Conservation (phyloP, 2,113 vertebrate species). For the Dendrocopos noguchii region DNA sequence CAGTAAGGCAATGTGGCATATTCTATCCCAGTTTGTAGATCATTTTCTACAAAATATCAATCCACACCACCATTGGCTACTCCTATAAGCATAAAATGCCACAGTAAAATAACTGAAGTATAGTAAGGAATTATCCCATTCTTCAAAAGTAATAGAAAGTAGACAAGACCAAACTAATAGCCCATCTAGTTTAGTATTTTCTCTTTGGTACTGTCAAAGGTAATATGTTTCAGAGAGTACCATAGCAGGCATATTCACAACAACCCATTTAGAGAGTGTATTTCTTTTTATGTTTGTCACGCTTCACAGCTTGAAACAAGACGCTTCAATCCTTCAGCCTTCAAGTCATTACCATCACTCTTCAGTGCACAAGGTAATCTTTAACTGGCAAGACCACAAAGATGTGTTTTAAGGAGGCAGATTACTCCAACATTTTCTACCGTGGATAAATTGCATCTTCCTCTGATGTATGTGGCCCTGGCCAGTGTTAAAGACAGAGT, state of each 20-base stretch:
- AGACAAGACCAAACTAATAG: not conserved
- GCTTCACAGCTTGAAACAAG: not conserved
- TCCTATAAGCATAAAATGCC: not conserved
- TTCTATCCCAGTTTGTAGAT: not conserved
- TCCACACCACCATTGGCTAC: not conserved
- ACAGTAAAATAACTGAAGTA: not conserved
- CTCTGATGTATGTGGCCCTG: not conserved
- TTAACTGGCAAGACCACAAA: constrained; percentile 9
- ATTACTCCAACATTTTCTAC: not conserved
- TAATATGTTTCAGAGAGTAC: not conserved
- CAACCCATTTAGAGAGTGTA: not conserved
- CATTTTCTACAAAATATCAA: not conserved
- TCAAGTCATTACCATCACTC: not conserved
- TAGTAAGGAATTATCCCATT: not conserved
- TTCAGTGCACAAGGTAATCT: not conserved
- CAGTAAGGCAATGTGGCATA: not conserved
- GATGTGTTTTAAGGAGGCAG: not conserved
- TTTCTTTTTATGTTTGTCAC: constrained; percentile 5
- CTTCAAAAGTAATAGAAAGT: not conserved
- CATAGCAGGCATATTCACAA: not conserved
- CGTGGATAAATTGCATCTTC: not conserved
- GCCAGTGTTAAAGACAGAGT: not conserved
- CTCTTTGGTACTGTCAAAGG: not conserved
- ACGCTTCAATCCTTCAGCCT: not conserved
- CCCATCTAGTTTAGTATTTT: not conserved